These are phyloP conservation scores for Leucophenga varia DNA, from an alignment of 1,140 invertebrate species.

Conservation along the genomic window DNA sequence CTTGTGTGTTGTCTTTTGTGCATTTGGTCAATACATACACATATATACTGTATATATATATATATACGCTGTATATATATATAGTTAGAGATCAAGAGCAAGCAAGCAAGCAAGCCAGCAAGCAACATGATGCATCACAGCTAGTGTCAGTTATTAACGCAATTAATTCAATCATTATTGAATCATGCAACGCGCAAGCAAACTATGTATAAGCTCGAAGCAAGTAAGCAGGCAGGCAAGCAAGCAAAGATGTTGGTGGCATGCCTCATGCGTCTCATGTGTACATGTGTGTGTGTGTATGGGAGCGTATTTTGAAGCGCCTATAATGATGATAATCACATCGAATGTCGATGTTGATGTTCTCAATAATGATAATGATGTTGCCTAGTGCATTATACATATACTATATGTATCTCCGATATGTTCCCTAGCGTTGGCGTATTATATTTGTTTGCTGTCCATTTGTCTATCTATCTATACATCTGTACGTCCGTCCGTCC, in stretches of 20 bases:
- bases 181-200: conserved; percentile 55
- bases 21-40: neutral
- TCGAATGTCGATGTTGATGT: conserved; percentile 26
- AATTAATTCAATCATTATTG: conserved; percentile 57
- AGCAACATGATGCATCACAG: conserved; percentile 20
- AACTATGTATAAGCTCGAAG: too few relatives aligned
- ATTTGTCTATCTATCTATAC: neutral
- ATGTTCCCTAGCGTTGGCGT: conserved; percentile 11
- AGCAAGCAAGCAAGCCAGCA: neutral
- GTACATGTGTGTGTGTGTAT: too few relatives aligned
- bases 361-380: conserved; percentile 22
- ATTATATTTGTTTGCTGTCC: conserved; percentile 23
- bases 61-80: too few relatives aligned
- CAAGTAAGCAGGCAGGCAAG: conserved; percentile 17
- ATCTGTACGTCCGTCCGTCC: conserved; percentile 7
- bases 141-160: conserved; percentile 57
- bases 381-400: too few relatives aligned
- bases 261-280: neutral
- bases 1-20: conserved; percentile 4
- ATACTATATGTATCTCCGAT: too few relatives aligned
- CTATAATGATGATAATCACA: neutral
- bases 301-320: too few relatives aligned
- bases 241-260: too few relatives aligned
- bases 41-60: too few relatives aligned
- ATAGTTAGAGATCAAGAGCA: too few relatives aligned